These are phyloP conservation scores for Drosophila rhopaloa DNA, from an alignment of 1,140 invertebrate genomes.

Conservation along the genomic window DNA sequence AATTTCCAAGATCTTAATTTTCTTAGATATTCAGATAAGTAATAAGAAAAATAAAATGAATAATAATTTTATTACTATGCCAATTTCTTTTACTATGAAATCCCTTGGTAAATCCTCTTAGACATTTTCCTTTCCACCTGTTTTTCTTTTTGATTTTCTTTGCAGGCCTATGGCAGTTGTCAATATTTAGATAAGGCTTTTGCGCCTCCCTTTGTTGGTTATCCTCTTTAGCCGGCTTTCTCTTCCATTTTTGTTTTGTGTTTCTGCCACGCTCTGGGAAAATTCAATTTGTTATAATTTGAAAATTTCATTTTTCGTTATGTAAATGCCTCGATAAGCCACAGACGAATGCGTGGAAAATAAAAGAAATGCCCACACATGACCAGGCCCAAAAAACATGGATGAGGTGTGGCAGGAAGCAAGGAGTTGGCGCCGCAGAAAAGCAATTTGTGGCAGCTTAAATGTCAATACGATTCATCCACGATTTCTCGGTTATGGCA, in stretches of 20 bases:
- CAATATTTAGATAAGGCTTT: constrained; percentile 28
- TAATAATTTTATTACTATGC: constrained; percentile 15
- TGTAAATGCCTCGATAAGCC: constrained; percentile 73
- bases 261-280: constrained; percentile 22
- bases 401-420: constrained; percentile 16
- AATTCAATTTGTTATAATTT: constrained; percentile 83
- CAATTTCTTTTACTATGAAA: constrained; percentile 9
- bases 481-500: constrained; percentile 47
- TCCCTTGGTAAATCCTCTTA: constrained; percentile 21
- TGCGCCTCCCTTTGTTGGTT: constrained; percentile 4
- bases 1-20: too few relatives aligned
- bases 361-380: constrained; percentile 10
- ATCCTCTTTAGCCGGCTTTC: constrained; percentile 9
- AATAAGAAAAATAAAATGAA: background rate
- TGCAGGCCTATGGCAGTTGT: constrained; percentile 43
- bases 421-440: constrained; percentile 42
- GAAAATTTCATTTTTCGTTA: constrained; percentile 80
- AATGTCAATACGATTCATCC: constrained; percentile 65
- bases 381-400: constrained; percentile 31
- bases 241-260: background rate
- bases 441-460: constrained; percentile 80
- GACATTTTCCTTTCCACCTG: constrained; percentile 13
- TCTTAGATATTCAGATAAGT: too few relatives aligned
- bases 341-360: constrained; percentile 22
- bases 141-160: background rate